Evolutionary conservation across 2,797 vertebrate genomes (phyloP), one percentile per base, ranked within the genome.

Genomic region (Rhabdophis nuchalis): DNA sequence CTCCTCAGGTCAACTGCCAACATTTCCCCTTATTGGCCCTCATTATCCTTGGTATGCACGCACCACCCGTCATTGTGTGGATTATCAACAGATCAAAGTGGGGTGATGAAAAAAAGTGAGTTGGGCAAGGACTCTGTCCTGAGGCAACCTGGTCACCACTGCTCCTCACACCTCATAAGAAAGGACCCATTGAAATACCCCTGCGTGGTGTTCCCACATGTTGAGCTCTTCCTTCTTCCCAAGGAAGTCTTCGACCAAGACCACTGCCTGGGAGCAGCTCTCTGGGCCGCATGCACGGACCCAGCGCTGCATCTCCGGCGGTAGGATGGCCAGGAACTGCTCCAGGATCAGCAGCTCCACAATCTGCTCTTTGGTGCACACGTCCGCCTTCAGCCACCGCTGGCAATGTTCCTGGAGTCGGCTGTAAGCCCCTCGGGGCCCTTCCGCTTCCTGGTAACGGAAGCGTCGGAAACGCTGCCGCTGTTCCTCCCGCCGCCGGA

Each of bases 261-360:
- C 53, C 64, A 91, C 91, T 0, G 91, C 91, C 86, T 91, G 86
- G 54, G 41, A 77, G 64, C 91, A 91, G 41, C 41, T 88, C 27
- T 88, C 91, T 3, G 91, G 91, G 29, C 86, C 18, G 2, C 20
- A n/a, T 7, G 41, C 86, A 32, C 41, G n/a, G 14, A 91, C 91
- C 91, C 91, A 91, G 36, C 29, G 57, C 64, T 91, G 86, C 27
- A 91, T 52, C 20, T 91, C 91, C 1, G 7, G 85, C 0, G 91
- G 91, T 3, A 90, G 77, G 41, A 90, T 18, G 4, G 89, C 54
- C 90, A 95, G 41, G 54, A 58, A 90, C 36, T 90, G 89, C 41
- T 90, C 89, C 27, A 90, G 29, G 56, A 90, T 32, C 77, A 90
- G 16, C 25, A 85, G 36, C 54, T 90, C 89, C 89, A 90, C 16